Percentiles rank a stretch among this genome's conserved stretches.
Evolutionary conservation across 2,888 invertebrate species (phyloP).

Genomic region (Julus scanicus): DNA sequence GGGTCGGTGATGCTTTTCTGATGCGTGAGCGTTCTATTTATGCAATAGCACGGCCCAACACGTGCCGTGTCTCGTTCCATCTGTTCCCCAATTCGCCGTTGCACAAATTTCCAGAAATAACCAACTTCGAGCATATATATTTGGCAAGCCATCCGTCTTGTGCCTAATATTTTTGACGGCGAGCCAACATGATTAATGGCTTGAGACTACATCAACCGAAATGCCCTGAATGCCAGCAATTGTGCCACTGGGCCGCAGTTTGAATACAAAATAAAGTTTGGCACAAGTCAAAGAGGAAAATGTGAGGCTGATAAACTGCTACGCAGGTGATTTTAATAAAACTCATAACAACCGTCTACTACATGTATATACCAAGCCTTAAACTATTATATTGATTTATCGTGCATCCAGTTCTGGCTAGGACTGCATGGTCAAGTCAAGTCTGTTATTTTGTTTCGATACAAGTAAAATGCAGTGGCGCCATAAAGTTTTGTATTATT

Average conservation of each 20-base stretch:
- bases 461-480: no score
- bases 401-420: no score
- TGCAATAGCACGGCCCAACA: conserved; percentile 20
- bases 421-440: no score
- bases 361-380: no score
- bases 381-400: no score
- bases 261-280: background rate
- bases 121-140: background rate
- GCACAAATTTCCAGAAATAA: conserved; percentile 15
- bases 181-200: conserved; percentile 26
- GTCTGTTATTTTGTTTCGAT: no score
- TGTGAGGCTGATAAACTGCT: background rate
- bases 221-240: conserved; percentile 18
- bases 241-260: background rate
- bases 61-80: conserved; percentile 4
- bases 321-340: background rate
- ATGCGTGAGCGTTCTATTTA: background rate
- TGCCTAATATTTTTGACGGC: conserved; percentile 33
- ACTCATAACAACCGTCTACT: no score
- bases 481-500: no score
- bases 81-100: background rate
- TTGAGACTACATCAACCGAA: background rate
- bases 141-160: conserved; percentile 33
- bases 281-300: background rate
- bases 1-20: background rate